A percentile compares a stretch with the other conserved stretches of the same genome.
These are phyloP conservation scores for Synergus gifuensis DNA, from an alignment of 2,888 invertebrate genomes.

Conservation along the genomic window DNA sequence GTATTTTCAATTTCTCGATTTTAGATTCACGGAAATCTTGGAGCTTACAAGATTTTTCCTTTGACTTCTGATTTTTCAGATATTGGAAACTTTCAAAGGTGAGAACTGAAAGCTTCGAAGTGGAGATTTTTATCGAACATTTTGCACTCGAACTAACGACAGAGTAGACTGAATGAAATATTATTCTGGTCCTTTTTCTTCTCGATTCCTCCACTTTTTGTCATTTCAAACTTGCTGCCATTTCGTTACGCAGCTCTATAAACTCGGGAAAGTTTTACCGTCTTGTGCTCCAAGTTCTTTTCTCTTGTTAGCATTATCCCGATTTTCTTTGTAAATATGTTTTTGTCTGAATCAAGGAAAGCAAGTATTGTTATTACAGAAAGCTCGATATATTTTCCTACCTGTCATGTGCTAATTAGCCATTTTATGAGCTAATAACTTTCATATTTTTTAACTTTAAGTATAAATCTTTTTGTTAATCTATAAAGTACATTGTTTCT, in stretches of 20 bases:
- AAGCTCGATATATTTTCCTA: background rate
- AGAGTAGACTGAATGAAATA: constrained; percentile 20
- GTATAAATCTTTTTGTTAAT: background rate
- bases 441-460: background rate
- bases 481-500: background rate
- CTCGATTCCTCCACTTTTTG: background rate
- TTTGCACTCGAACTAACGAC: constrained; percentile 25
- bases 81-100: constrained; percentile 10
- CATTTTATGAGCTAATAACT: background rate
- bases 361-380: background rate
- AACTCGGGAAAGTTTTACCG: background rate
- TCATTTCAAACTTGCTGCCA: constrained; percentile 10
- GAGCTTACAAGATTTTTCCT: background rate
- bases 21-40: background rate
- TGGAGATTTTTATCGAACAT: constrained; percentile 23
- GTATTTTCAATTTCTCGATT: background rate
- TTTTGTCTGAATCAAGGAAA: background rate
- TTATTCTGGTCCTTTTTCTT: background rate
- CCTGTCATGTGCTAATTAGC: background rate
- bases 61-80: constrained; percentile 5
- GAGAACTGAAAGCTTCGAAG: constrained; percentile 2
- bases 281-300: background rate
- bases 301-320: background rate
- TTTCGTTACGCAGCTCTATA: background rate
- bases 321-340: background rate